These are phyloP conservation scores for Echeneis naucrates DNA, from an alignment of 2,797 vertebrate species.

Conservation along the genomic window DNA sequence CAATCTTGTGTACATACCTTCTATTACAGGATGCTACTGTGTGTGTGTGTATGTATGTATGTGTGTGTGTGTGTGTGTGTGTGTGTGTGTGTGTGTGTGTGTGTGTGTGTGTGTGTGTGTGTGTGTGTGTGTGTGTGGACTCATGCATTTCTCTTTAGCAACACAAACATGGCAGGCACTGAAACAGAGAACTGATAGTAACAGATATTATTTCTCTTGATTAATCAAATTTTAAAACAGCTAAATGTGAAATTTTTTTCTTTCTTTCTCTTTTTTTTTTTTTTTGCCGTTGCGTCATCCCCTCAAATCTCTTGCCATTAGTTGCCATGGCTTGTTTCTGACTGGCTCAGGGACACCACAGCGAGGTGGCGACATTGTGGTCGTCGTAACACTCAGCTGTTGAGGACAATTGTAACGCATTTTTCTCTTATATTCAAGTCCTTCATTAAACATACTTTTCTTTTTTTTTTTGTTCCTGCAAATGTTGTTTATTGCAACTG, in stretches of 20 bases:
- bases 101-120: constrained; percentile 9
- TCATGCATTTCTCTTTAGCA: constrained; percentile 70
- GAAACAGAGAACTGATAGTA: constrained; percentile 63
- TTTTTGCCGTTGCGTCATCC: background rate
- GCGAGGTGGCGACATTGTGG: constrained; percentile 32
- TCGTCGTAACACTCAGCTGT: constrained; percentile 42
- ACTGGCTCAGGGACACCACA: constrained; percentile 26
- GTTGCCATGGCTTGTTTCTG: constrained; percentile 29
- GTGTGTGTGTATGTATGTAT: background rate
- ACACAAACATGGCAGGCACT: constrained; percentile 80
- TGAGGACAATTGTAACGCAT: constrained; percentile 58
- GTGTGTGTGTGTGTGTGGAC: constrained; percentile 39
- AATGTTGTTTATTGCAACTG: constrained; percentile 62
- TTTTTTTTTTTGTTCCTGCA: constrained; percentile 34
- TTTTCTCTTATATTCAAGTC: constrained; percentile 54
- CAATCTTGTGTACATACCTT: constrained; percentile 12
- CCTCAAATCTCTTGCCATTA: constrained; percentile 2
- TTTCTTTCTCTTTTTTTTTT: too few relatives aligned
- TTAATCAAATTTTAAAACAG: constrained; percentile 43
- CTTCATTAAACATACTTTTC: constrained; percentile 24
- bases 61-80: constrained; percentile 15
- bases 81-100: constrained; percentile 18
- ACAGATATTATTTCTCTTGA: constrained; percentile 55
- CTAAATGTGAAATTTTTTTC: constrained; percentile 6
- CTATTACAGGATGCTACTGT: constrained; percentile 17